Evolutionary conservation across 2,797 vertebrate species (phyloP), one percentile per base, ranked within the genome.

Genomic region (Anguilla anguilla): DNA sequence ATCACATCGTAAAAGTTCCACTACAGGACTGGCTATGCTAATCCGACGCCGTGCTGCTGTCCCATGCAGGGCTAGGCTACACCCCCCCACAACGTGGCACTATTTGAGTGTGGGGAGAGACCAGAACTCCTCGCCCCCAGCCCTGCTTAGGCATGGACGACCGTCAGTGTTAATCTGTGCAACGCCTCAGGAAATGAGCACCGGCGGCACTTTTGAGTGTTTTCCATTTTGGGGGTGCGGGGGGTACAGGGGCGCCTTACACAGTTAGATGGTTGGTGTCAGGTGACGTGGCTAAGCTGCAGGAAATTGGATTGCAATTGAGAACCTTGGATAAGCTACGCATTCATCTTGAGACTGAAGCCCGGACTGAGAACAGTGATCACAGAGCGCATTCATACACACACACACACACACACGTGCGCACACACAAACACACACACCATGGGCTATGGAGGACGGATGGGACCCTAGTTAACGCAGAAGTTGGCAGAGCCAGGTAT

Each of bases 281-380:
- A 57, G 83, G 55, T 84, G 55, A 84, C 83, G 31, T 31, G 51
- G 83, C 53, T 57, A 55, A 89, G 81, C 81, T 69, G 35, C 4
- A 91, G 91, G 91, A 94, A 90, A 88, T 93, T 89, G 91, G 91
- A 86, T 89, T 87, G 0, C 84, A 72, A 84, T 69, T 90, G 91
- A 91, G 91, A 92, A 90, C 72, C 69, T 85, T 88, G 89, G 88
- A 25, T 49, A 51, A 82, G 79, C 46, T n/a, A 11, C 51, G 59
- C n/a, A 67, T 83, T 64, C 39, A 46, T 35, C 46, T 39, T 55
- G 46, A 87, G 57, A 88, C 90, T 89, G 89, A 67, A 86, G 93
- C 94, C 92, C 91, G 84, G 55, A 55, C n/a, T 51, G 57, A 64
- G 55, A 15, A 57, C 57, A 28, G 2, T 35, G n/a, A n/a, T 67